Conservation (phyloP, 2,797 vertebrate genomes). For the Myiothlypis chrysogaster region DNA sequence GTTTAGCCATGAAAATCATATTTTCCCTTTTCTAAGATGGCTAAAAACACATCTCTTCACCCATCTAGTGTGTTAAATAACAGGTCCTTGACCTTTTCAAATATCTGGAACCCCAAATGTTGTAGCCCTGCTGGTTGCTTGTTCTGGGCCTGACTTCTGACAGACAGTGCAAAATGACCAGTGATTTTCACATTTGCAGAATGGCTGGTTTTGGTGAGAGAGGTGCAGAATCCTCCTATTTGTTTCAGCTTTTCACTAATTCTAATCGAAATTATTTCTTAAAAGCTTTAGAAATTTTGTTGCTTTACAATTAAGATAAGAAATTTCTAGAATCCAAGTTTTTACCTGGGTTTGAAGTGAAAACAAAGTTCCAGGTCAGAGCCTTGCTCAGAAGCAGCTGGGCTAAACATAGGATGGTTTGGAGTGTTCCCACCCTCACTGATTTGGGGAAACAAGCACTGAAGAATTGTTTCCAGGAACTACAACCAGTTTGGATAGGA, state of each 20-base stretch:
- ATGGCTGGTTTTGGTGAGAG: not conserved
- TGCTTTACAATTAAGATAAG: not conserved
- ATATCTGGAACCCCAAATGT: not conserved
- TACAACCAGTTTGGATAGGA: not conserved
- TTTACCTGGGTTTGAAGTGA: not conserved
- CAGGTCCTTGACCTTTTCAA: not conserved
- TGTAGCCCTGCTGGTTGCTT: not conserved
- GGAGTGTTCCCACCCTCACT: not conserved
- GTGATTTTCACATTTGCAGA: not conserved
- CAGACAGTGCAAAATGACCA: not conserved
- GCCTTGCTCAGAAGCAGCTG: not conserved
- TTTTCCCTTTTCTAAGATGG: not conserved
- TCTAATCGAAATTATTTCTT: not conserved
- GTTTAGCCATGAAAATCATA: not conserved
- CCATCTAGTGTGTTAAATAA: not conserved
- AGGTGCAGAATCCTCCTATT: not conserved
- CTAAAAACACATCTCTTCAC: not conserved
- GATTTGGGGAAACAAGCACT: not conserved
- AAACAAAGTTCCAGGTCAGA: not conserved
- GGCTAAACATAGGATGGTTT: not conserved
- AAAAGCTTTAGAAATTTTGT: not conserved
- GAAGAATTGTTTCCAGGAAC: not conserved
- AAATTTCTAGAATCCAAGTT: not conserved
- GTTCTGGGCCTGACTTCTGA: not conserved
- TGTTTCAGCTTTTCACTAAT: not conserved